phyloP scores from a whole-genome alignment of 2,888 invertebrate species.

The Drosophila diplacantha region DNA sequence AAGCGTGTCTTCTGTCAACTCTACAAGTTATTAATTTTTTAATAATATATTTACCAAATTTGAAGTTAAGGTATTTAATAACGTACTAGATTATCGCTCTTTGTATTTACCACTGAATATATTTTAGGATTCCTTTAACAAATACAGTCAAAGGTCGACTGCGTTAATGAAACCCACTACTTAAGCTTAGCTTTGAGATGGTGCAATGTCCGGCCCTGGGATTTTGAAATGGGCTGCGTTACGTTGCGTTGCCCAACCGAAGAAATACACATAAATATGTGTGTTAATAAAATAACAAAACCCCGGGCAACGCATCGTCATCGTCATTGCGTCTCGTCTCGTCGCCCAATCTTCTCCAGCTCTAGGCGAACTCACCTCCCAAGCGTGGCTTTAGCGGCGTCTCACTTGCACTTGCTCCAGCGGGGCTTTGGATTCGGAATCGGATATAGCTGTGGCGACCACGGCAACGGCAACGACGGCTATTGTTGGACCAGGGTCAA shows the following conservation, averaged over 20 bases:
- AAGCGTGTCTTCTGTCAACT: too few relatives aligned
- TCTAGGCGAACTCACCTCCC: constrained; percentile 41
- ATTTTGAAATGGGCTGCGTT: constrained; percentile 26
- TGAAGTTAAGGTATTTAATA: background rate
- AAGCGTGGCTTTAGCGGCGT: constrained; percentile 38
- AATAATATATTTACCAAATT: background rate
- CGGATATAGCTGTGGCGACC: constrained; percentile 38
- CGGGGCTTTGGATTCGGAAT: constrained; percentile 48
- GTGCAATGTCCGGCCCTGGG: constrained; percentile 33
- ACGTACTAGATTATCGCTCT: background rate
- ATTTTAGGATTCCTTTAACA: background rate
- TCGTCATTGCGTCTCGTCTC: constrained; percentile 30
- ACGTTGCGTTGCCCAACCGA: constrained; percentile 31
- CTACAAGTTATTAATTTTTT: background rate
- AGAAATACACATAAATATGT: constrained; percentile 21
- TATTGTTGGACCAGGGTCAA: constrained; percentile 73
- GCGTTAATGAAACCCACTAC: constrained; percentile 27
- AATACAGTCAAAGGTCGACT: background rate
- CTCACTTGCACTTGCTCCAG: constrained; percentile 23
- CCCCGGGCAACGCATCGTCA: constrained; percentile 43
- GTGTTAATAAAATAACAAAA: constrained; percentile 46
- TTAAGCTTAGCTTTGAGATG: constrained; percentile 6
- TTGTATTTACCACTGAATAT: background rate
- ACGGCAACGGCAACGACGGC: constrained; percentile 29
- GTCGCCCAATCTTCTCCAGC: constrained; percentile 50